phyloP scores from a whole-genome alignment of 2,797 vertebrate species.

The Diplodus puntazzo region DNA sequence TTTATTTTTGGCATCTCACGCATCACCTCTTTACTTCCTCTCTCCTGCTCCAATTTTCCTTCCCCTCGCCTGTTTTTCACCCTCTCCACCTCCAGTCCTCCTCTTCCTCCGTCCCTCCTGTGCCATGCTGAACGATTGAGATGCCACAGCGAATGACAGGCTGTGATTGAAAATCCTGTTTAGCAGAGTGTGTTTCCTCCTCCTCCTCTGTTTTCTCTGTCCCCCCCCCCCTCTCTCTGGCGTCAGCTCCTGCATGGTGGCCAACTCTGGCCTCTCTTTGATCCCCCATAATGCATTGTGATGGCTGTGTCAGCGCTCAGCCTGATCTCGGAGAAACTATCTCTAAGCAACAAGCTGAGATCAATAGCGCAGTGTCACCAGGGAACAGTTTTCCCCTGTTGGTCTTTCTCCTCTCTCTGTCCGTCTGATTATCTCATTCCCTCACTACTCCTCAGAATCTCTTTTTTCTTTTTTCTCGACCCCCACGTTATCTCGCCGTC shows the following conservation, averaged over 20 bases:
- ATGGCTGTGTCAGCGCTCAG: conserved; percentile 69
- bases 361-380: conserved; percentile 63
- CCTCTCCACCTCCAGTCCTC: conserved; percentile 8
- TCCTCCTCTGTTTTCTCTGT: conserved; percentile 24
- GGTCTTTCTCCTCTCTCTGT: conserved; percentile 40
- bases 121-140: conserved; percentile 55
- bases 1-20: conserved; percentile 39
- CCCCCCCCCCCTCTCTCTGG: conserved; percentile 13
- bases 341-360: conserved; percentile 69
- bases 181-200: conserved; percentile 38
- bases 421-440: conserved; percentile 59
- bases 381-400: conserved; percentile 56
- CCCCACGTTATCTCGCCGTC: conserved; percentile 31
- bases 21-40: conserved; percentile 6
- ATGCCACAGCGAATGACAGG: conserved; percentile 48
- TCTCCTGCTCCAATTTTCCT: conserved; percentile 1
- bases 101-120: conserved; percentile 6
- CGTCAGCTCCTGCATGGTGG: conserved; percentile 48
- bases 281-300: conserved; percentile 79
- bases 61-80: conserved; percentile 19
- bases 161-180: conserved; percentile 68
- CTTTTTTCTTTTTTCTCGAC: conserved; percentile 21
- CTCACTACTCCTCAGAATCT: conserved; percentile 19
- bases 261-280: conserved; percentile 70
- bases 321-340: conserved; percentile 70